These are phyloP conservation scores for Pseudorhiza aurosa DNA, from an alignment of 30 jellyfish, hydroid and myxozoan species.

Conservation along the genomic window DNA sequence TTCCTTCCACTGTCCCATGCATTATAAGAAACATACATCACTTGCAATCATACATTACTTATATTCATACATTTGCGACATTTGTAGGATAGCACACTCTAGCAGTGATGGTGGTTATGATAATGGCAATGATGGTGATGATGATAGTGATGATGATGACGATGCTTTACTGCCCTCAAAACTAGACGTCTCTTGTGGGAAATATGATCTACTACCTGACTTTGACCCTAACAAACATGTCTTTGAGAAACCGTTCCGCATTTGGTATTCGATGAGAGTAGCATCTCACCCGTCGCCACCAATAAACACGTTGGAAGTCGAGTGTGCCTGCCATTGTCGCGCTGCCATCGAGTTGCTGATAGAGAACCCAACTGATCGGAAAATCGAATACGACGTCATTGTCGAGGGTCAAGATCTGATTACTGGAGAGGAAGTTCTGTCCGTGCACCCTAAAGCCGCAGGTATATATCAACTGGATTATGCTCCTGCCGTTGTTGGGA, in stretches of 20 bases:
- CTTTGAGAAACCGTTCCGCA: conserved; percentile 79
- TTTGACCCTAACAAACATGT: neutral
- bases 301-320: conserved; percentile 43
- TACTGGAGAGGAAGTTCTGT: conserved; percentile 68
- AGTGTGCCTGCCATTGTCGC: conserved; percentile 64
- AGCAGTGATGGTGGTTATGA: no score
- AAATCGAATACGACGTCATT: conserved; percentile 57
- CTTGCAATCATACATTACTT: no score
- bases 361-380: conserved; percentile 68
- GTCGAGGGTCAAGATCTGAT: conserved; percentile 69
- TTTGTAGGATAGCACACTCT: no score
- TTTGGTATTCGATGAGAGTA: conserved; percentile 83
- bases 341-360: conserved; percentile 67
- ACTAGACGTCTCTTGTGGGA: conserved; percentile 5
- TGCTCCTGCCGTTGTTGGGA: conserved; percentile 72
- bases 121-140: no score
- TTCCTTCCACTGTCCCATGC: no score
- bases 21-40: no score
- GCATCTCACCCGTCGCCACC: conserved; percentile 76
- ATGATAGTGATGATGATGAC: conserved; percentile 89
- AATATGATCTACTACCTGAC: conserved; percentile 46
- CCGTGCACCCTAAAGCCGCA: conserved; percentile 60
- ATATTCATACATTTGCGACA: no score
- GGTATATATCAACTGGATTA: conserved; percentile 73
- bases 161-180: conserved; percentile 27